Percentiles rank a stretch among this genome's conserved stretches.
Evolutionary conservation across 2,888 invertebrate genomes (phyloP).

Genomic region (Parnassius glacialis): DNA sequence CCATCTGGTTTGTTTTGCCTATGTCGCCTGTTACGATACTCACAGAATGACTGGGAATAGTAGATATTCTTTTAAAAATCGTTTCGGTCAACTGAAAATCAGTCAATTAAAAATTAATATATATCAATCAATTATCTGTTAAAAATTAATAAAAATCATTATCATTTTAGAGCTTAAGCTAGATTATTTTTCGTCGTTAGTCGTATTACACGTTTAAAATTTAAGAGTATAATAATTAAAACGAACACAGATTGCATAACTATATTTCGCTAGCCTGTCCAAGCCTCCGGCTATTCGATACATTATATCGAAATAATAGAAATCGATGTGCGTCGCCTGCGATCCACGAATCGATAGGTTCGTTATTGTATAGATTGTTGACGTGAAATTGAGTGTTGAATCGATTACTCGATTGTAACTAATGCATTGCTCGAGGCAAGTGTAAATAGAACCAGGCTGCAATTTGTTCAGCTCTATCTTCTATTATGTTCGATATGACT

Average conservation of each 20-base stretch:
- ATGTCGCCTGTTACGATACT: too few species aligned
- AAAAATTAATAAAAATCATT: too few species aligned
- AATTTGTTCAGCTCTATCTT: constrained; percentile 17
- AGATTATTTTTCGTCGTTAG: too few species aligned
- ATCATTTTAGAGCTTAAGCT: too few species aligned
- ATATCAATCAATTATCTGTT: too few species aligned
- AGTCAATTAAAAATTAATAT: too few species aligned
- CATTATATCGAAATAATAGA: constrained; percentile 56
- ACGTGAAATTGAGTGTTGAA: constrained; percentile 59
- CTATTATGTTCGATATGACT: too few species aligned
- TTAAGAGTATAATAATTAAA: background rate
- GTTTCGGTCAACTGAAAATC: too few species aligned
- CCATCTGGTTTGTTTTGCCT: too few species aligned
- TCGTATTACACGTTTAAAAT: too few species aligned
- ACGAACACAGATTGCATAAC: constrained; percentile 29
- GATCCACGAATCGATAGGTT: constrained; percentile 62
- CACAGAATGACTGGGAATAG: too few species aligned
- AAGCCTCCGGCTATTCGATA: constrained; percentile 36
- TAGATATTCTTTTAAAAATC: too few species aligned
- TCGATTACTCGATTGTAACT: constrained; percentile 59
- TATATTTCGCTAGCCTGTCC: constrained; percentile 23
- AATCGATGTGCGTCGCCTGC: constrained; percentile 48
- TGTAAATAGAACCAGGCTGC: constrained; percentile 31
- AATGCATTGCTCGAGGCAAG: constrained; percentile 55
- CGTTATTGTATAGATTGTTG: constrained; percentile 58